Evolutionary conservation across 23 tunicate species (phyloP).

Genomic region (Phallusia fumigata): DNA sequence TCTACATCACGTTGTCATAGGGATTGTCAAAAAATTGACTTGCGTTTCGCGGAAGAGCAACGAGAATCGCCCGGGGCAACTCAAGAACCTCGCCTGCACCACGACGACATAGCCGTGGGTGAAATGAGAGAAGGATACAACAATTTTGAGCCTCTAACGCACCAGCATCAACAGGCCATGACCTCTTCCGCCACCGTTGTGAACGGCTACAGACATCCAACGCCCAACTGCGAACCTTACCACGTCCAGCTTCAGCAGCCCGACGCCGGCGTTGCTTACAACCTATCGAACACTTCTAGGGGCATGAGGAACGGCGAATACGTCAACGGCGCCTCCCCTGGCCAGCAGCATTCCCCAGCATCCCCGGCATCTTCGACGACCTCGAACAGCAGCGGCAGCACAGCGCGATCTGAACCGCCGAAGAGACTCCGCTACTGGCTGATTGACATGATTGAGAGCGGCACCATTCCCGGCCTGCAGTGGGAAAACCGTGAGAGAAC

Average conservation of each 20-base stretch:
- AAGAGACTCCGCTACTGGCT: slow-evolving; percentile 71
- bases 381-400: slow-evolving; percentile 22
- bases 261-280: neutral
- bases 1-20: no score
- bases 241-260: neutral
- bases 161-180: neutral
- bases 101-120: neutral
- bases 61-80: slow-evolving; percentile 5
- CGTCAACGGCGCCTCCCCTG: neutral
- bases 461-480: slow-evolving; percentile 74
- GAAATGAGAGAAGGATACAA: neutral
- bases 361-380: slow-evolving; percentile 44
- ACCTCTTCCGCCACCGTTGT: neutral
- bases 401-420: slow-evolving; percentile 69
- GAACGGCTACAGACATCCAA: neutral
- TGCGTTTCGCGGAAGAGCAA: neutral
- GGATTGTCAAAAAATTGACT: neutral
- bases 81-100: neutral
- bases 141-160: neutral
- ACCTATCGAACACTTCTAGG: neutral
- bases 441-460: slow-evolving; percentile 87
- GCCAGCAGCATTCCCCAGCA: slow-evolving; percentile 22
- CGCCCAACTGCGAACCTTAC: neutral
- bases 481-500: slow-evolving; percentile 75
- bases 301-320: neutral